Evolutionary conservation across 2,888 invertebrate species (phyloP), one percentile per base, ranked within the genome.

Genomic region (Deilephila porcellus): DNA sequence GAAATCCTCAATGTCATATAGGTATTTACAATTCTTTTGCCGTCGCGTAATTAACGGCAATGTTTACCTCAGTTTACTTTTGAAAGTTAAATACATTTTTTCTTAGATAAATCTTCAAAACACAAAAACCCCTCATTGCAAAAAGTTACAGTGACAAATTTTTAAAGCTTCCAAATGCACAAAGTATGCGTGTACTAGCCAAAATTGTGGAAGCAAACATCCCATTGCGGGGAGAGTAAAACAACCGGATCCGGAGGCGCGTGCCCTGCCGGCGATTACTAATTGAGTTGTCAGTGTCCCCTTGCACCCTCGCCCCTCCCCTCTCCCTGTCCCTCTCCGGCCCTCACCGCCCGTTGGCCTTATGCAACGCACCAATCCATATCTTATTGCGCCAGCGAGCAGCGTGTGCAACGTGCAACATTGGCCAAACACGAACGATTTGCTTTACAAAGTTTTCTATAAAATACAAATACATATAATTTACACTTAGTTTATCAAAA

Each of bases 221-320:
- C 19, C n/a, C n/a, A 56, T 56, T n/a, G 56, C n/a, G n/a, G 56
- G 17, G 56, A 56, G 56, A 56, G 56, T n/a, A 60, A 29, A 25
- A 52, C 25, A 25, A 67, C 67, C 67, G 52, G 67, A 67, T 20
- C 25, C 6, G 52, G 45, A 5, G 45, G 45, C 67, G 52, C 32
- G 62, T 32, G 62, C 37, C 63, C 63, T 34, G 25, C 67, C 67
- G 37, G 67, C 25, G 25, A 52, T 67, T 52, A 52, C 25, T 67
- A 67, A 67, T 67, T 67, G 52, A 67, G 67, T 67, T 67, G 67
- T 25, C 45, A 17, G 56, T 56, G 56, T 56, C 56, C 56, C 56
- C n/a, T n/a, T n/a, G 56, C n/a, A 56, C 1, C 53, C 56, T 25
- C 25, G 1, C 56, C 19, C 56, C 56, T 52, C n/a, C 56, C 56